A percentile compares a stretch with the other conserved stretches of the same genome.
These are phyloP conservation scores for Allophyes oxyacanthae DNA, from an alignment of 2,888 invertebrate genomes.

Conservation along the genomic window DNA sequence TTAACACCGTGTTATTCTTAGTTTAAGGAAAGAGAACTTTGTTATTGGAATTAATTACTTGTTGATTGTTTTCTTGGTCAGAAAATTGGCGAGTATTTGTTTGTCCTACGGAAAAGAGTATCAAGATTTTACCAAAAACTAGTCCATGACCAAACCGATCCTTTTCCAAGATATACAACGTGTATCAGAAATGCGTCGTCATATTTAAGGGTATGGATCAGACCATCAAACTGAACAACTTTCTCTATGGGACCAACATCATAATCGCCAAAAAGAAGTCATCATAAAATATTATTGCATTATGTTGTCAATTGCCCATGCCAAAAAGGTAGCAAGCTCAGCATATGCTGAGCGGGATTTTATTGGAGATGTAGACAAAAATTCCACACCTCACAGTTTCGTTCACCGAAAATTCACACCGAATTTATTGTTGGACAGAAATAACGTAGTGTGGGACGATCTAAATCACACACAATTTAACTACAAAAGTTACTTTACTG, in stretches of 20 bases:
- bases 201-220: too few relatives aligned
- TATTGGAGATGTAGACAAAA: conserved; percentile 30
- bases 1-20: conserved; percentile 9
- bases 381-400: conserved; percentile 14
- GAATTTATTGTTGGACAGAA: conserved; percentile 25
- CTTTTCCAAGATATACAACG: conserved; percentile 32
- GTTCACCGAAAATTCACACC: conserved; percentile 13
- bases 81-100: too few relatives aligned
- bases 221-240: too few relatives aligned
- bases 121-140: conserved; percentile 10
- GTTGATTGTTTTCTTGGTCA: too few relatives aligned
- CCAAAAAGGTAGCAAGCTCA: too few relatives aligned
- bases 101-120: not conserved
- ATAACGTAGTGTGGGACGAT: conserved; percentile 25
- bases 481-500: conserved; percentile 64
- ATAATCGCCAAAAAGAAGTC: too few relatives aligned
- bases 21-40: not conserved
- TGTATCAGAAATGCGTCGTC: too few relatives aligned
- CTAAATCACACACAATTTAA: conserved; percentile 72
- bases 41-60: not conserved
- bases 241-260: too few relatives aligned
- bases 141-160: conserved; percentile 15
- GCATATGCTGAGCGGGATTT: too few relatives aligned
- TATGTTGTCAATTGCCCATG: too few relatives aligned
- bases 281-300: too few relatives aligned